Evolutionary conservation across 1,140 invertebrate genomes (phyloP).

Genomic region (Belonocnema kinseyi): DNA sequence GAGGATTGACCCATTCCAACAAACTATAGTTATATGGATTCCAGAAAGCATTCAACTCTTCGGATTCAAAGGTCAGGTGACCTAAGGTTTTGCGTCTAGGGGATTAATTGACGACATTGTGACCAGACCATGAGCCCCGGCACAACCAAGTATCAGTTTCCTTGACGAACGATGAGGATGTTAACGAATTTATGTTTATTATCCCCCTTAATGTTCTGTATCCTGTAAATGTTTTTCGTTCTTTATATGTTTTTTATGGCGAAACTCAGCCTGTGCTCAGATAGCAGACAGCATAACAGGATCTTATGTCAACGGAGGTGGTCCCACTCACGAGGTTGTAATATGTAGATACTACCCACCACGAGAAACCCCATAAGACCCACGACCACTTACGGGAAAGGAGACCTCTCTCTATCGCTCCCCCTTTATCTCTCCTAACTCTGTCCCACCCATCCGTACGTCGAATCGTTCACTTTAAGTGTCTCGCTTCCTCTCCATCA

Average conservation of each 20-base stretch:
- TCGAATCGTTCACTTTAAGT: conserved; percentile 28
- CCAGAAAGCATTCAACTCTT: too few species aligned
- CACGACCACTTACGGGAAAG: conserved; percentile 60
- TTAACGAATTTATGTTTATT: conserved; percentile 58
- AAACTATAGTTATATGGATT: too few species aligned
- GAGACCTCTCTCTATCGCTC: conserved; percentile 34
- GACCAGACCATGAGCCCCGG: too few species aligned
- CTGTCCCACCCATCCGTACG: background rate
- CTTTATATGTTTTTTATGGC: conserved; percentile 63
- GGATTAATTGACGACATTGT: background rate
- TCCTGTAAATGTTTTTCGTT: conserved; percentile 45
- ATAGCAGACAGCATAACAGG: conserved; percentile 65
- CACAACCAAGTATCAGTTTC: background rate
- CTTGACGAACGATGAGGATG: background rate
- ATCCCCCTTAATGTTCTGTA: background rate
- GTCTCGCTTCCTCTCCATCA: conserved; percentile 20
- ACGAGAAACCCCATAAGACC: conserved; percentile 61
- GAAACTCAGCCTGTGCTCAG: conserved; percentile 55
- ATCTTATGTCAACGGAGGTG: conserved; percentile 67
- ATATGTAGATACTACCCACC: conserved; percentile 63
- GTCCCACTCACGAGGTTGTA: conserved; percentile 62
- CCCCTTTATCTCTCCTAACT: conserved; percentile 35
- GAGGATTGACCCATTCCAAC: too few species aligned
- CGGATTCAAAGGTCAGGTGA: too few species aligned
- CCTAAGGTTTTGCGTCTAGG: too few species aligned